These are phyloP conservation scores for Mystacornis crossleyi DNA, from an alignment of 2,113 vertebrate genomes.

Conservation along the genomic window DNA sequence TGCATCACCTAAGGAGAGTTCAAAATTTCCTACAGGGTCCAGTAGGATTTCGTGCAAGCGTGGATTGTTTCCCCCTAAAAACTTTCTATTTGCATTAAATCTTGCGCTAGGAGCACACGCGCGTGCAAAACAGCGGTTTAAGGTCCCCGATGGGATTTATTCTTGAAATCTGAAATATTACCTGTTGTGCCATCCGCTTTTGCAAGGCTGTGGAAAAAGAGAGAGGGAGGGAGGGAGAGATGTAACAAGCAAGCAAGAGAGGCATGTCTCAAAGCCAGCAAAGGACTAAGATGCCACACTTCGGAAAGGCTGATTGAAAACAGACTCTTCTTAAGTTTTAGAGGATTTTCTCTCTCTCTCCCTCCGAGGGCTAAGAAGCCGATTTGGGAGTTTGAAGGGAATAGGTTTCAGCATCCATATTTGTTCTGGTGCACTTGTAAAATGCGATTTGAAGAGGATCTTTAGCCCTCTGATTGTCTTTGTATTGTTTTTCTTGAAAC, in stretches of 20 bases:
- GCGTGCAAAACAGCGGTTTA: not conserved
- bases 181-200: conserved; percentile 65
- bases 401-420: conserved; percentile 77
- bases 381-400: conserved; percentile 75
- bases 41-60: not conserved
- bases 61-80: not conserved
- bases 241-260: not conserved
- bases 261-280: conserved; percentile 39
- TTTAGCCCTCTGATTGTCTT: conserved; percentile 91
- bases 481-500: conserved; percentile 96
- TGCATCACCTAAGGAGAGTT: not conserved
- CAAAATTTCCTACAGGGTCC: not conserved
- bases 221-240: not conserved
- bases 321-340: conserved; percentile 76
- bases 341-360: conserved; percentile 55
- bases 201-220: conserved; percentile 19
- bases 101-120: not conserved
- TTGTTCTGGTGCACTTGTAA: conserved; percentile 85
- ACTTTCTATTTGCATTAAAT: not conserved
- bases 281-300: conserved; percentile 70
- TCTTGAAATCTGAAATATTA: conserved; percentile 65
- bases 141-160: not conserved
- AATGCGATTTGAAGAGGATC: conserved; percentile 87
- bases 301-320: conserved; percentile 76
- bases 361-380: conserved; percentile 42